Conservation (phyloP, 2,113 vertebrate genomes). For the Silurus asotus region DNA sequence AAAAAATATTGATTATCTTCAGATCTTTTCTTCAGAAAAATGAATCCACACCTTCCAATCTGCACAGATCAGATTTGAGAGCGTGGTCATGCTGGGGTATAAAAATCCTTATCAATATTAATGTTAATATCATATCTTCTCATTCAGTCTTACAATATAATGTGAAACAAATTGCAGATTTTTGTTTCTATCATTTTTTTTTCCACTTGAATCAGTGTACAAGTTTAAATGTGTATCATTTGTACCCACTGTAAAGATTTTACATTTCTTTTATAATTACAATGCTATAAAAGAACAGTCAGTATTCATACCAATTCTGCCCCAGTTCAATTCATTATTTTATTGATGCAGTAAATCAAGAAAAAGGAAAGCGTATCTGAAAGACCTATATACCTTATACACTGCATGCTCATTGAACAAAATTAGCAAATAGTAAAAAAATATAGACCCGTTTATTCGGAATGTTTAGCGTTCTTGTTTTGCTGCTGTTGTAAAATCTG, state of each 20-base stretch:
- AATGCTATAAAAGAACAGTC: neutral
- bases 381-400: neutral
- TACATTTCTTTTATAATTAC: neutral
- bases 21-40: neutral
- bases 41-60: neutral
- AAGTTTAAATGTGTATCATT: neutral
- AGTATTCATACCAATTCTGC: neutral
- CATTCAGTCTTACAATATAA: neutral
- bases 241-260: neutral
- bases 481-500: slow-evolving; percentile 2
- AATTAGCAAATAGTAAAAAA: neutral
- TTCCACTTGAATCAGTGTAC: neutral
- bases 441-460: neutral
- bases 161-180: neutral
- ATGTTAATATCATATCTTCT: neutral
- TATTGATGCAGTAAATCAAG: neutral
- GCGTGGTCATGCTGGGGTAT: neutral
- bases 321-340: neutral
- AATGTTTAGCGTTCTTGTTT: neutral
- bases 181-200: neutral
- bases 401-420: neutral
- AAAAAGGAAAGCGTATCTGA: neutral
- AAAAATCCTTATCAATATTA: neutral
- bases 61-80: neutral
- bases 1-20: neutral